Evolutionary conservation across 2,113 vertebrate species (phyloP).

Genomic region (Penelope pileata): DNA sequence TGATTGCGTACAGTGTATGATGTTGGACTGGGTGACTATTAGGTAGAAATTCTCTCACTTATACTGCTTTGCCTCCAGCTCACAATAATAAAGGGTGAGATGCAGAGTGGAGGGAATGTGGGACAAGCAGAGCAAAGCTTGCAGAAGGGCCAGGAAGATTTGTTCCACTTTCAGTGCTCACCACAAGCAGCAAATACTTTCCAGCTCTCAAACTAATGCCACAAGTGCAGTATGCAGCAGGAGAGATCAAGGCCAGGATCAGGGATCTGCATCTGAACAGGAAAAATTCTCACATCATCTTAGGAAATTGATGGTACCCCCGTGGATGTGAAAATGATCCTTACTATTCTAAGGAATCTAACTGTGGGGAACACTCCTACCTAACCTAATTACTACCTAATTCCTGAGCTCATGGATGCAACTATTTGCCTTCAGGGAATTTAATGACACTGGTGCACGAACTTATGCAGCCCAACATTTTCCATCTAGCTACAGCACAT

Average conservation of each 20-base stretch:
- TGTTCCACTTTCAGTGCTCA: neutral
- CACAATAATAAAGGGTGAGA: neutral
- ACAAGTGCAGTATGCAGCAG: neutral
- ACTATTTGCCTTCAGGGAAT: neutral
- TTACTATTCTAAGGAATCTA: neutral
- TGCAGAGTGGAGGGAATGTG: neutral
- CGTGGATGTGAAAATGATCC: neutral
- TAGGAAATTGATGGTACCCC: neutral
- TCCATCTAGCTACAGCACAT: neutral
- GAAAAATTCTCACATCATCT: neutral
- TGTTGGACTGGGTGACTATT: neutral
- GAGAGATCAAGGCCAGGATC: neutral
- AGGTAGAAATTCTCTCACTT: neutral
- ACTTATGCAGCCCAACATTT: neutral
- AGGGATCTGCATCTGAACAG: neutral
- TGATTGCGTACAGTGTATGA: neutral
- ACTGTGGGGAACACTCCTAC: neutral
- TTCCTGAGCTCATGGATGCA: neutral
- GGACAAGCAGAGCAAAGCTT: neutral
- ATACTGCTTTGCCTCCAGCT: neutral
- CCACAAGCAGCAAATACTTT: rapidly evolving
- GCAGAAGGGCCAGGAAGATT: neutral
- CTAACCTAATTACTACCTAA: neutral
- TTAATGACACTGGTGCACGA: neutral
- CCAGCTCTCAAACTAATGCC: neutral